phyloP scores from a whole-genome alignment of 2,797 vertebrate species.

The Peromyscus attwateri region DNA sequence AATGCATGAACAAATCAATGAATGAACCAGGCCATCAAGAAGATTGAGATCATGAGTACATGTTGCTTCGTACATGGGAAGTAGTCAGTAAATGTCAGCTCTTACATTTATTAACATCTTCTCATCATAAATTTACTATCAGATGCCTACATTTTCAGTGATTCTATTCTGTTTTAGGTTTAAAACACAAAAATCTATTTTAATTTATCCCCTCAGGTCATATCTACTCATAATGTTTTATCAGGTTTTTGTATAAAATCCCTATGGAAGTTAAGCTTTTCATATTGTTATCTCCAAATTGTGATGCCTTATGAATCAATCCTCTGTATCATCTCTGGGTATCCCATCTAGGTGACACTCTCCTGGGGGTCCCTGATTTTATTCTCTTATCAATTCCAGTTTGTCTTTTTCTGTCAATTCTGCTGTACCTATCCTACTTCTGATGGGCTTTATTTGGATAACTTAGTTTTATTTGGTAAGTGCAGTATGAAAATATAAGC shows the following conservation, averaged over 20 bases:
- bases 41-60: neutral
- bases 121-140: neutral
- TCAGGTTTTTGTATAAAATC: constrained; percentile 32
- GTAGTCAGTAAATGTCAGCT: neutral
- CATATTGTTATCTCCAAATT: neutral
- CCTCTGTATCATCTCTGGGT: accelerated
- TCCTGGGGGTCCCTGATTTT: neutral
- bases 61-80: neutral
- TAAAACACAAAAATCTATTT: neutral
- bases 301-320: neutral
- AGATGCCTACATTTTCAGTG: neutral
- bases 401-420: neutral
- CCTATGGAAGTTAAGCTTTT: neutral
- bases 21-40: neutral
- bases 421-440: neutral
- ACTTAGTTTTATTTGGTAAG: neutral
- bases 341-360: neutral
- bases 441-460: neutral
- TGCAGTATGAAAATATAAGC: neutral
- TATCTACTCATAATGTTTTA: neutral
- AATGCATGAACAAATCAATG: neutral
- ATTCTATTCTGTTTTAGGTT: neutral
- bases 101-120: constrained; percentile 9
- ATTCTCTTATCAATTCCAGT: neutral
- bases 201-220: neutral